phyloP scores from a whole-genome alignment of 2,888 invertebrate genomes.

The Eristalis arbustorum region DNA sequence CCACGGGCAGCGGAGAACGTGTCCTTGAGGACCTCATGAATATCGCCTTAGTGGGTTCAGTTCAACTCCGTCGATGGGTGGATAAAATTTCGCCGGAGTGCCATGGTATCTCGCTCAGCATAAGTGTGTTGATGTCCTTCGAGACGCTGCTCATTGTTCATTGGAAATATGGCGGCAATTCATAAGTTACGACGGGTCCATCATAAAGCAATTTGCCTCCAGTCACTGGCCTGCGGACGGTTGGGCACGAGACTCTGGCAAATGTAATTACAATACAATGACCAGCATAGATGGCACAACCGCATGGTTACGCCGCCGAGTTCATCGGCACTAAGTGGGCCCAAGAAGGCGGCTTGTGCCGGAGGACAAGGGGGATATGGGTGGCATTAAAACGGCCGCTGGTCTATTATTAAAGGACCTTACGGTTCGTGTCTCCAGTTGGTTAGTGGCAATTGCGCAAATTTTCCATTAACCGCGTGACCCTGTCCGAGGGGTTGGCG shows the following conservation, averaged over 20 bases:
- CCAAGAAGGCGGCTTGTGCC: background rate
- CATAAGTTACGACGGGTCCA: conserved; percentile 15
- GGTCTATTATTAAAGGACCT: conserved; percentile 1
- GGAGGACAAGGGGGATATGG: background rate
- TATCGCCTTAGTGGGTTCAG: background rate
- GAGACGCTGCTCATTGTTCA: background rate
- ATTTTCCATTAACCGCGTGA: conserved; percentile 4
- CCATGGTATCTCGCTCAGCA: background rate
- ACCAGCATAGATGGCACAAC: background rate
- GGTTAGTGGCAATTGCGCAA: background rate
- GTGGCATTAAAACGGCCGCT: background rate
- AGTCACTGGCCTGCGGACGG: background rate
- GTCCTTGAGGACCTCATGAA: conserved; percentile 37
- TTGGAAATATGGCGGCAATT: background rate
- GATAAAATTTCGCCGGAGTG: background rate
- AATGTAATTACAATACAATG: conserved; percentile 24
- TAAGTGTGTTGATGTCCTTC: background rate
- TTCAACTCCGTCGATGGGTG: background rate
- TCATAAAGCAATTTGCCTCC: conserved; percentile 18
- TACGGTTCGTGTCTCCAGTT: conserved; percentile 1
- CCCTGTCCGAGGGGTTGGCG: background rate
- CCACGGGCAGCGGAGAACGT: conserved; percentile 6
- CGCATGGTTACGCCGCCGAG: background rate
- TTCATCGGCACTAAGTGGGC: conserved; percentile 1
- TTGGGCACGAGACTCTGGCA: background rate